Evolutionary conservation across 2,888 invertebrate genomes (phyloP).

Genomic region (Amblyjoppa proteus): DNA sequence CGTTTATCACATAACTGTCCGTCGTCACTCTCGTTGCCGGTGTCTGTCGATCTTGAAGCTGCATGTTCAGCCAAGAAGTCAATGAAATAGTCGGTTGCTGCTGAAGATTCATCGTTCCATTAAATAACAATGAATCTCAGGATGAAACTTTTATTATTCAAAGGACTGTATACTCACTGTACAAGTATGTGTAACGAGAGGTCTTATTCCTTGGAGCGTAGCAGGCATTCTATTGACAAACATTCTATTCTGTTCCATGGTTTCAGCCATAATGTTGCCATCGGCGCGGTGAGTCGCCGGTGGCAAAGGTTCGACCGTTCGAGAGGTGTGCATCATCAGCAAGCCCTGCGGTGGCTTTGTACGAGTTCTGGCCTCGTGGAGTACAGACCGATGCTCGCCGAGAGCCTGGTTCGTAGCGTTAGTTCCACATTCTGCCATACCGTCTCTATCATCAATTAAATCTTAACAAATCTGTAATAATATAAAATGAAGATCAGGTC

Average conservation of each 20-base stretch:
- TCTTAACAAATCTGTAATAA: background rate
- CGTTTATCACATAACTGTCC: conserved; percentile 80
- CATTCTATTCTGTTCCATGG: conserved; percentile 74
- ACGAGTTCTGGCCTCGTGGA: conserved; percentile 26
- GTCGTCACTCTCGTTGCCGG: conserved; percentile 84
- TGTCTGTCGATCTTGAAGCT: conserved; percentile 69
- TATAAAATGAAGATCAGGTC: background rate
- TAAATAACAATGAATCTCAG: background rate
- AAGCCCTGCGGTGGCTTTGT: conserved; percentile 51
- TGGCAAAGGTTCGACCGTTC: conserved; percentile 45
- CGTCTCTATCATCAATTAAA: background rate
- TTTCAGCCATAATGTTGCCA: conserved; percentile 62
- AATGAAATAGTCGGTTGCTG: conserved; percentile 77
- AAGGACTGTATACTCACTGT: conserved; percentile 82
- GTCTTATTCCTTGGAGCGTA: conserved; percentile 88
- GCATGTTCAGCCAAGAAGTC: conserved; percentile 79
- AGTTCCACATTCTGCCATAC: conserved; percentile 55
- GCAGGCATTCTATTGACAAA: conserved; percentile 81
- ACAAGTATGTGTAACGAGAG: conserved; percentile 88
- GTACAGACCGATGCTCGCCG: conserved; percentile 4
- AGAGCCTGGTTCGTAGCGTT: conserved; percentile 37
- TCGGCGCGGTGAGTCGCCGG: conserved; percentile 60
- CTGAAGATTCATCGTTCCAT: background rate
- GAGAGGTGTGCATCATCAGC: conserved; percentile 58
- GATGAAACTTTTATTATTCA: background rate